A percentile compares a stretch with the other conserved stretches of the same genome.
Conservation (phyloP, 2,797 vertebrate species). For the Catharus ustulatus region DNA sequence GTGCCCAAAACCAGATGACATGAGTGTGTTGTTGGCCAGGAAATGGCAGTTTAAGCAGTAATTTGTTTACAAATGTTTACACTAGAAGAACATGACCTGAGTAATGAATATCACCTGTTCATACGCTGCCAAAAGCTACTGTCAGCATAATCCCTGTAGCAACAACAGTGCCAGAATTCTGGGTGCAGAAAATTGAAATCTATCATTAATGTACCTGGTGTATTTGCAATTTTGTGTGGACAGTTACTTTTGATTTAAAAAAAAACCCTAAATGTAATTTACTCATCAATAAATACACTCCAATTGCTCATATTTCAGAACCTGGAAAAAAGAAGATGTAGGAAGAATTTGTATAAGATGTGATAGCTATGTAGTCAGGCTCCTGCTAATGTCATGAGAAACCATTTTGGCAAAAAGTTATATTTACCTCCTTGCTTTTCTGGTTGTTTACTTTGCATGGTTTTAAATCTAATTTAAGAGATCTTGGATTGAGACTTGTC, state of each 20-base stretch:
- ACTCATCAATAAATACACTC: background rate
- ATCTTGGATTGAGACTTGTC: background rate
- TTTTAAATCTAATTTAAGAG: background rate
- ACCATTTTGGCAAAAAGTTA: background rate
- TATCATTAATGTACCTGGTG: background rate
- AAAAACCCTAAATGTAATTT: background rate
- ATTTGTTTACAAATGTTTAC: conserved; percentile 13
- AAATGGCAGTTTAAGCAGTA: background rate
- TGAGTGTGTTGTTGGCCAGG: background rate
- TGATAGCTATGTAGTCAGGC: background rate
- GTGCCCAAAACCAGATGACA: background rate
- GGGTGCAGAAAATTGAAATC: background rate
- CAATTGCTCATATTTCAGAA: background rate
- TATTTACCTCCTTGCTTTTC: background rate
- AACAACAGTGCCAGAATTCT: background rate
- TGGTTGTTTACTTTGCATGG: background rate
- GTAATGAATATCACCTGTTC: background rate
- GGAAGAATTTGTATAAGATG: background rate
- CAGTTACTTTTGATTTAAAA: background rate
- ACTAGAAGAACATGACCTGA: background rate
- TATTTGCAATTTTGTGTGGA: background rate
- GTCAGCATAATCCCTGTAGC: background rate
- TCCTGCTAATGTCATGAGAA: background rate
- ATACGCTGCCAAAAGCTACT: background rate
- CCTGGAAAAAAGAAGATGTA: background rate